These are phyloP conservation scores for Octonoba sinensis DNA, from an alignment of 2,888 invertebrate genomes.

Conservation along the genomic window DNA sequence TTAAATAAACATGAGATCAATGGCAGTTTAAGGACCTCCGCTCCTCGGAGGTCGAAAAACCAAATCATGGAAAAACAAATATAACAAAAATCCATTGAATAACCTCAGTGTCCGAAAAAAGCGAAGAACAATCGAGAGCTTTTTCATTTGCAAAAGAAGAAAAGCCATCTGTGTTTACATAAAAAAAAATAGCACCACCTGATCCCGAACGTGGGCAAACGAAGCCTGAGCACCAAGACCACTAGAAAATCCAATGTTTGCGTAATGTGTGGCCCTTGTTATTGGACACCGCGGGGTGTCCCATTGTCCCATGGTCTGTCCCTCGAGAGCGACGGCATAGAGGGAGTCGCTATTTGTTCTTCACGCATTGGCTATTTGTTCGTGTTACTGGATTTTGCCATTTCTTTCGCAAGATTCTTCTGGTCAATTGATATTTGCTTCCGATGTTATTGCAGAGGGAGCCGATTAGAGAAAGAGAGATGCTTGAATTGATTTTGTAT, in stretches of 20 bases:
- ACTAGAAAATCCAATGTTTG: conserved; percentile 57
- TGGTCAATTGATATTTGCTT: conserved; percentile 58
- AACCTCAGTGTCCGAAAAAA: not conserved
- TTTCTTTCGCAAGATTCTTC: conserved; percentile 36
- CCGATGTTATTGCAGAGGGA: conserved; percentile 46
- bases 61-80: conserved; percentile 4
- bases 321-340: conserved; percentile 16
- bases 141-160: conserved; percentile 27
- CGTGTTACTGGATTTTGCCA: conserved; percentile 21
- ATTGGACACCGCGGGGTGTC: conserved; percentile 63
- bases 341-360: conserved; percentile 48
- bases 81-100: not conserved
- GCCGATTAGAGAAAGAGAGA: too few species aligned
- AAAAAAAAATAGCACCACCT: conserved; percentile 53
- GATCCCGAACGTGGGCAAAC: conserved; percentile 39
- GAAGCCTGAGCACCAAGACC: conserved; percentile 14
- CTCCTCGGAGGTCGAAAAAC: not conserved
- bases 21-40: conserved; percentile 9
- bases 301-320: conserved; percentile 55
- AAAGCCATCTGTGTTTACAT: conserved; percentile 59
- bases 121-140: not conserved
- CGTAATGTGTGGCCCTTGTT: conserved; percentile 63
- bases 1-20: conserved; percentile 9
- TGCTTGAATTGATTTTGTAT: too few species aligned
- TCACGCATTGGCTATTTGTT: conserved; percentile 58